Evolutionary conservation across 2,888 invertebrate species (phyloP).

Genomic region (Conomelus anceps): DNA sequence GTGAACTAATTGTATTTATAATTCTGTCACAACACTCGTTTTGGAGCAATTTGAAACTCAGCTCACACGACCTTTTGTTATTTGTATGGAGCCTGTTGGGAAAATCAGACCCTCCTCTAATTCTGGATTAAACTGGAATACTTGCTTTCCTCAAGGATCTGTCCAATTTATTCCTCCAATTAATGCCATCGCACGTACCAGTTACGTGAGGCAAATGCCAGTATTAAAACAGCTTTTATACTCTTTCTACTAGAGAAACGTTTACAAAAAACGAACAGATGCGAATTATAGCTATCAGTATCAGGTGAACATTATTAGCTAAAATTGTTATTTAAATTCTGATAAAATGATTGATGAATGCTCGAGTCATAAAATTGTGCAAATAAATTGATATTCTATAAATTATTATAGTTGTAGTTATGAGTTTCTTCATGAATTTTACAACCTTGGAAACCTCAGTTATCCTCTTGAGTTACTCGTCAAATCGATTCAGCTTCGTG

Average conservation of each 20-base stretch:
- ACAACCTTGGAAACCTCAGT: no score
- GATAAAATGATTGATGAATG: not conserved
- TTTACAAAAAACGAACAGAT: not conserved
- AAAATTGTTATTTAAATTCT: not conserved
- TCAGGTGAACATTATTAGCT: not conserved
- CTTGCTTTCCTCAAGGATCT: not conserved
- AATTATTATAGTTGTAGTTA: no score
- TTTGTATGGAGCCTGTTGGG: not conserved
- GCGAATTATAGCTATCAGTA: no score
- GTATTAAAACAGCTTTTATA: not conserved
- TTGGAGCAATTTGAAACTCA: not conserved
- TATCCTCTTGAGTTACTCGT: no score
- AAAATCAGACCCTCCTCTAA: not conserved
- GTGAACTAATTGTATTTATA: not conserved
- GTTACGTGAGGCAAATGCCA: not conserved
- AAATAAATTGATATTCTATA: not conserved
- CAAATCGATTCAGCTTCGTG: no score
- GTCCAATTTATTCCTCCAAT: not conserved
- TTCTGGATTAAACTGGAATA: not conserved
- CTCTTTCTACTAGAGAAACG: not conserved
- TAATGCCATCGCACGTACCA: not conserved
- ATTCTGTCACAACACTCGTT: not conserved
- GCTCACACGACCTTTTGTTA: not conserved
- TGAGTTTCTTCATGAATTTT: no score
- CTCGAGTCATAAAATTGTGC: not conserved